Evolutionary conservation across 2,888 invertebrate species (phyloP).

Genomic region (Phalangium opilio): DNA sequence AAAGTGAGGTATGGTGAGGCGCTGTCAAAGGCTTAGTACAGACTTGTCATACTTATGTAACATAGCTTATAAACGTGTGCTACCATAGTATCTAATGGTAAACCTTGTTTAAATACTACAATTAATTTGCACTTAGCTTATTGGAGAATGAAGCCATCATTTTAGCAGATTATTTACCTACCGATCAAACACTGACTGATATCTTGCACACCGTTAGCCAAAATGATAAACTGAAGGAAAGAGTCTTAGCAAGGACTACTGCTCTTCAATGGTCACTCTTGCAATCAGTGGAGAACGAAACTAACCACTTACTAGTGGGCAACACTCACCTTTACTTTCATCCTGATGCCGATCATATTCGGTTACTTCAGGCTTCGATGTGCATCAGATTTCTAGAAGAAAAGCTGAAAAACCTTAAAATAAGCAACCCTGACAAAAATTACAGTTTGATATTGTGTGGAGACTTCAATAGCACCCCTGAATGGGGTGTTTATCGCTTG

Average conservation of each 20-base stretch:
- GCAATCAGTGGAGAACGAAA: background rate
- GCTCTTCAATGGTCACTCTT: constrained; percentile 24
- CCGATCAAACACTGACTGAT: constrained; percentile 14
- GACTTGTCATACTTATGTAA: no score
- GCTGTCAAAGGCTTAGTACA: no score
- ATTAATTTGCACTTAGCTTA: constrained; percentile 3
- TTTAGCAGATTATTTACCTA: constrained; percentile 17
- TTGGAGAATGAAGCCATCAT: constrained; percentile 10
- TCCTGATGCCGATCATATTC: constrained; percentile 74
- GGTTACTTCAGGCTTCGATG: constrained; percentile 66
- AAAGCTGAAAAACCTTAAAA: constrained; percentile 30
- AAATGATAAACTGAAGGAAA: constrained; percentile 24
- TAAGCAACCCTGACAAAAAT: constrained; percentile 1
- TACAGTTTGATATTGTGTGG: constrained; percentile 52
- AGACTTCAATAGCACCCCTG: constrained; percentile 80
- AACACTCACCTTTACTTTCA: constrained; percentile 91
- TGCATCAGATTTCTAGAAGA: constrained; percentile 52
- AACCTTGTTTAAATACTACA: no score
- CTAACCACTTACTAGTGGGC: constrained; percentile 34
- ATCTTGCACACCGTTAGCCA: constrained; percentile 9
- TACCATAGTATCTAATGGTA: no score
- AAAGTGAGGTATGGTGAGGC: no score
- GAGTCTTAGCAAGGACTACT: constrained; percentile 24
- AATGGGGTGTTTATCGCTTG: constrained; percentile 61
- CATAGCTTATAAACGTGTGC: no score